phyloP scores from a whole-genome alignment of 2,888 invertebrate genomes.

The Eupithecia abbreviata region DNA sequence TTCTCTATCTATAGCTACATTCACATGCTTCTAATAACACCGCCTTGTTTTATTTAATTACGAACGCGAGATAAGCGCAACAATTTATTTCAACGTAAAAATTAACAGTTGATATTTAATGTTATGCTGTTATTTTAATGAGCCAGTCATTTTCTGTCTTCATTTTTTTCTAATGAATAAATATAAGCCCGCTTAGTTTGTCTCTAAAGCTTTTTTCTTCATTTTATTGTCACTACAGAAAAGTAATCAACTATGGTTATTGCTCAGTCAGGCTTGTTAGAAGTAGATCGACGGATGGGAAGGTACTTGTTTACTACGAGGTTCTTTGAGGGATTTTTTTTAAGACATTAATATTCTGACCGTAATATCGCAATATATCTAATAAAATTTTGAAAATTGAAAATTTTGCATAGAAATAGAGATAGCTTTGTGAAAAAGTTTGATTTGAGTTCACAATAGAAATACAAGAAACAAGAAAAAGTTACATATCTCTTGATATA shows the following conservation, averaged over 20 bases:
- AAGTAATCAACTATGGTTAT: not conserved
- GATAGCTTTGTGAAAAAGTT: too few species aligned
- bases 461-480: too few species aligned
- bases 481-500: too few species aligned
- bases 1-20: not conserved
- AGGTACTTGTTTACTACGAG: too few species aligned
- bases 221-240: not conserved
- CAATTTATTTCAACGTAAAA: slow-evolving; percentile 29
- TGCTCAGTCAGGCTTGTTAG: not conserved
- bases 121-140: slow-evolving; percentile 12
- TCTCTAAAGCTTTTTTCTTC: not conserved
- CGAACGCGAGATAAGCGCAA: slow-evolving; percentile 36
- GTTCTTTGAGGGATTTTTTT: too few species aligned
- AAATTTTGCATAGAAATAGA: too few species aligned
- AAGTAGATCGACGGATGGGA: too few species aligned
- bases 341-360: too few species aligned
- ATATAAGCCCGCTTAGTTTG: not conserved
- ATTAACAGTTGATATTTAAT: slow-evolving; percentile 24
- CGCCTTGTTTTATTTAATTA: slow-evolving; percentile 70
- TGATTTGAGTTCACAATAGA: too few species aligned
- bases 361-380: too few species aligned
- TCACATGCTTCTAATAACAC: slow-evolving; percentile 42
- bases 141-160: not conserved
- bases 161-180: not conserved
- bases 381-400: too few species aligned